Conservation (phyloP, 2,888 invertebrate genomes). For the Trachelus tabidus region DNA sequence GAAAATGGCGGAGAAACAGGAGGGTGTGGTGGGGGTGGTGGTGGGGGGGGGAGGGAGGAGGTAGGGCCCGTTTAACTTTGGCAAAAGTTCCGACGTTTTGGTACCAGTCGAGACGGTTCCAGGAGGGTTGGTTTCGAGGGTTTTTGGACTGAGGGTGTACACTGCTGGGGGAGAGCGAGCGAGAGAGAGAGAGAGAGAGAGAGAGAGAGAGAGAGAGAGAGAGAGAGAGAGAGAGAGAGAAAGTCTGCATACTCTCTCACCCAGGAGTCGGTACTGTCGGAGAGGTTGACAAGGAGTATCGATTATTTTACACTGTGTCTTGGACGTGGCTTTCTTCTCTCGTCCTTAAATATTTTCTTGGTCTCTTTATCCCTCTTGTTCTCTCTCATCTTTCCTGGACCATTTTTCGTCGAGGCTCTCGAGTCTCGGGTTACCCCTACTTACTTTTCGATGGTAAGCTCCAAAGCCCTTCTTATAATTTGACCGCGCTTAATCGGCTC, state of each 20-base stretch:
- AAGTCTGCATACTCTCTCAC: neutral
- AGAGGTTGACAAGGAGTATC: neutral
- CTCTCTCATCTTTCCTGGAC: neutral
- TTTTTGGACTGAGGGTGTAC: neutral
- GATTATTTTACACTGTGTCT: neutral
- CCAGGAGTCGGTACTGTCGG: neutral
- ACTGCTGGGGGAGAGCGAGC: neutral
- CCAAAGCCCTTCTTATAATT: neutral
- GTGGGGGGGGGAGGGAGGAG: neutral
- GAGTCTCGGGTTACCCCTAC: neutral
- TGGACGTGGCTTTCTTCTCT: neutral
- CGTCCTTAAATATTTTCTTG: neutral
- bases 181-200: too few relatives aligned
- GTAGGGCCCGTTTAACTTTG: neutral
- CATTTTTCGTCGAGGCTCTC: slow-evolving; percentile 2
- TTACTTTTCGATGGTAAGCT: neutral
- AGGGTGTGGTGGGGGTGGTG: too few relatives aligned
- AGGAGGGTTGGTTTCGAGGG: neutral
- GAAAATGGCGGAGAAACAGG: neutral
- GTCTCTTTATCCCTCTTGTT: neutral
- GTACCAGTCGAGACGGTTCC: neutral
- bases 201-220: neutral
- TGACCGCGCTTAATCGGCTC: neutral
- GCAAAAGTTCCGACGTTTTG: neutral
- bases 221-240: too few relatives aligned